A percentile compares a stretch with the other conserved stretches of the same genome.
These are phyloP conservation scores for Aurelia coerulea DNA, from an alignment of 30 jellyfish, hydroid and myxozoan species.

Conservation along the genomic window DNA sequence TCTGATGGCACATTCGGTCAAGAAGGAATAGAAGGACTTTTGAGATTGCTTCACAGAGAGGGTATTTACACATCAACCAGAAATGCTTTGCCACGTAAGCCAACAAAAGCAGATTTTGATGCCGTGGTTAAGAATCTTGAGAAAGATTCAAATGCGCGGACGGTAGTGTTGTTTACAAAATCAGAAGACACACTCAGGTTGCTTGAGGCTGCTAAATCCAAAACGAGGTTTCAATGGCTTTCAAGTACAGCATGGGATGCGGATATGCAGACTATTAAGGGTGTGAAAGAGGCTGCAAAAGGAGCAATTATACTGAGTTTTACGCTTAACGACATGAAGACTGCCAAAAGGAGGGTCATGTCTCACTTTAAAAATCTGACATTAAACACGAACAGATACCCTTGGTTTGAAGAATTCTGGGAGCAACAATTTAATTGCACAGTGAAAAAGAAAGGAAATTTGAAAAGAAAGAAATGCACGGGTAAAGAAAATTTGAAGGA, in stretches of 20 bases:
- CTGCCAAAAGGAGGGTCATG: neutral
- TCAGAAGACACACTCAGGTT: slow-evolving; percentile 27
- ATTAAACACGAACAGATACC: too few species aligned
- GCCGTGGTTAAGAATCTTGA: neutral
- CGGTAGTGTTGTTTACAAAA: slow-evolving; percentile 7
- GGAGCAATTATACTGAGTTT: slow-evolving; percentile 16
- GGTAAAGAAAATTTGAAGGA: too few species aligned
- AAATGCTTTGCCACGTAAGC: neutral
- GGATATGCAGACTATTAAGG: neutral
- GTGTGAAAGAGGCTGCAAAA: slow-evolving; percentile 1
- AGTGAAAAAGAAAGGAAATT: too few species aligned
- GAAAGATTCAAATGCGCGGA: neutral
- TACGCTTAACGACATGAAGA: neutral
- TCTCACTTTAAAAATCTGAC: too few species aligned
- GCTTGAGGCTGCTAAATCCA: neutral
- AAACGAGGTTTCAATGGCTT: neutral
- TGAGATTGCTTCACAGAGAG: neutral
- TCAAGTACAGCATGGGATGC: neutral
- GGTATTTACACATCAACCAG: slow-evolving; percentile 15
- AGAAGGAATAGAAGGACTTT: slow-evolving; percentile 8
- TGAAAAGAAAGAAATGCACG: too few species aligned
- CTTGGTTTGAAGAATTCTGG: too few species aligned
- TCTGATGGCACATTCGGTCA: slow-evolving; percentile 40
- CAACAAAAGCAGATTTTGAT: neutral
- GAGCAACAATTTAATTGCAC: too few species aligned